Evolutionary conservation across 2,888 invertebrate species (phyloP), one percentile per base, ranked within the genome.

Genomic region (Meta bourneti): DNA sequence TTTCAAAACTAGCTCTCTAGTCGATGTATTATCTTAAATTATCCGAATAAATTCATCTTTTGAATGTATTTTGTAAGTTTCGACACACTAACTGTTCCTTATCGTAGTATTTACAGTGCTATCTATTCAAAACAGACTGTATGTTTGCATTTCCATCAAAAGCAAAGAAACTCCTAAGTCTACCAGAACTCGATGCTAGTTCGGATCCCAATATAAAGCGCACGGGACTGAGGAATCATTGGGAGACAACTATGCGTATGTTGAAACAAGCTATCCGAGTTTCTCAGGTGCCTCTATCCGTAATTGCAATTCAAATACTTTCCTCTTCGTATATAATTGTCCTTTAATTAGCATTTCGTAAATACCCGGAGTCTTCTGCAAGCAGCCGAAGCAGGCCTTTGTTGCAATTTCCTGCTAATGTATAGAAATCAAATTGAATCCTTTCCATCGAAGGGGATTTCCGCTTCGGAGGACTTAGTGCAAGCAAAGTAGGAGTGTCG

Each of bases 341-440:
- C 70, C 71, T 87, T 91, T 87, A 87, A 91, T 91, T 91, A 91
- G 87, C 77, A 82, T 91, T 77, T 87, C 77, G 82, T 82, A 85
- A 81, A 87, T 71, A 91, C 77, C 49, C 61, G 19, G 52, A 71
- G 77, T 77, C 54, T 87, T 78, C 88, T 19, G n/a, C 49, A 16
- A 48, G 72, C 54, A 72, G 13, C 19, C 61, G 72, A 85, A 52
- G 61, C 52, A 61, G 49, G 86, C 81, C 74, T 74, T 86, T 86
- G 86, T 86, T 78, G 81, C 77, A 91, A 90, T 90, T 84, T 90
- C 90, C 72, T 80, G 54, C 79, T 80, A 70, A 72, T 79, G 84
- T 69, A 90, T 13, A 72, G 71, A 84, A 80, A 54, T 61, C 54
- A 90, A 90, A 85, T 90, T 85, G 84, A 85, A 83, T 78, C 77